Evolutionary conservation across 2,888 invertebrate species (phyloP).

Genomic region (Kryphioiulus occultus): DNA sequence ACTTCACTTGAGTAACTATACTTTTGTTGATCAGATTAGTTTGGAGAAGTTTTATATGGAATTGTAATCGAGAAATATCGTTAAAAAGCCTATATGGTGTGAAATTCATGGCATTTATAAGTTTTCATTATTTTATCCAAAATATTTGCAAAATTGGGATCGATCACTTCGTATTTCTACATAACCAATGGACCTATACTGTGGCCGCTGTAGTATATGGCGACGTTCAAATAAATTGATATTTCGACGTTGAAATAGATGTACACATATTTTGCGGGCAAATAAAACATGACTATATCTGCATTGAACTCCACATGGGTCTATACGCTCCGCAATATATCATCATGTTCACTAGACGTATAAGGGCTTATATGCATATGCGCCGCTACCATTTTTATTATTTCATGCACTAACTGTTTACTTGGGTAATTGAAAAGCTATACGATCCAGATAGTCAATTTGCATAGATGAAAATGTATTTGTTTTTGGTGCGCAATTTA

Average conservation of each 20-base stretch:
- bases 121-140: too few species aligned
- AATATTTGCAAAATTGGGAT: too few species aligned
- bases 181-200: too few species aligned
- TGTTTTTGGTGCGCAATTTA: constrained; percentile 13
- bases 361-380: not conserved
- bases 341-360: not conserved
- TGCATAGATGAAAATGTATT: constrained; percentile 31
- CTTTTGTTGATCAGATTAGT: too few species aligned
- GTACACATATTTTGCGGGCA: not conserved
- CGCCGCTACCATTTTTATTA: not conserved
- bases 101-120: too few species aligned
- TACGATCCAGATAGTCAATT: constrained; percentile 35
- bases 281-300: not conserved
- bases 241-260: not conserved
- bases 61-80: too few species aligned
- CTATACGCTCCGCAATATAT: not conserved
- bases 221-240: not conserved
- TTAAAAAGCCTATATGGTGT: too few species aligned
- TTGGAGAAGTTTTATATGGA: too few species aligned
- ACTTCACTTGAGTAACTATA: too few species aligned
- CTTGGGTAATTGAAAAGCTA: constrained; percentile 25
- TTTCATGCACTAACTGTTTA: constrained; percentile 16
- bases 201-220: too few species aligned
- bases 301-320: not conserved
- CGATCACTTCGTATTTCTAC: too few species aligned